These are phyloP conservation scores for Carassius gibelio DNA, from an alignment of 2,113 vertebrate genomes.

Conservation along the genomic window DNA sequence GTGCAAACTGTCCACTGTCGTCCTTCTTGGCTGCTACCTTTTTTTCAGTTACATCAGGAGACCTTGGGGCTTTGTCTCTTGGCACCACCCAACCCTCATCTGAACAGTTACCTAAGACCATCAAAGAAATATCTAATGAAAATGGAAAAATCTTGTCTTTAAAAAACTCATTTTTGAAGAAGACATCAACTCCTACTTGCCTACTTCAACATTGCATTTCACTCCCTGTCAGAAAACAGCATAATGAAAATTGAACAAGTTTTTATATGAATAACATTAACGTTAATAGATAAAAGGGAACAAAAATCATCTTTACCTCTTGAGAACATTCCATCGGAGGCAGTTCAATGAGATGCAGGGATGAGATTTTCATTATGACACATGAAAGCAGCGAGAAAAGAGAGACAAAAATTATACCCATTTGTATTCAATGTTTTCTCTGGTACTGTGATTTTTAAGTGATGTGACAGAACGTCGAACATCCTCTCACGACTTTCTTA, in stretches of 20 bases:
- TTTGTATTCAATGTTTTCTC: neutral
- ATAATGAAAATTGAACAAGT: no score
- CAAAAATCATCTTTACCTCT: constrained; percentile 54
- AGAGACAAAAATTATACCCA: constrained; percentile 23
- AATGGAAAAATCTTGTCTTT: neutral
- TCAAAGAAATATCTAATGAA: neutral
- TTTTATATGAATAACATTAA: neutral
- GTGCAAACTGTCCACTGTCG: constrained; percentile 34
- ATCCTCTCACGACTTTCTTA: neutral
- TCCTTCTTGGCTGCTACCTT: constrained; percentile 34
- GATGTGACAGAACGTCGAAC: neutral
- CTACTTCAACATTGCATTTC: constrained; percentile 54
- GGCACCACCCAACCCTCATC: neutral
- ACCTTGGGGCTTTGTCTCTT: neutral
- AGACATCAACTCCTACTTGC: constrained; percentile 62
- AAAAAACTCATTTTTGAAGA: neutral
- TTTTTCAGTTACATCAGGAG: neutral
- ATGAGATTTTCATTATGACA: constrained; percentile 9
- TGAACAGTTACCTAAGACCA: constrained; percentile 66
- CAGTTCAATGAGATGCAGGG: constrained; percentile 57
- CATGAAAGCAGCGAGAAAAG: constrained; percentile 5
- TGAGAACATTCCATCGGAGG: constrained; percentile 60
- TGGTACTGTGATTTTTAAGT: no score
- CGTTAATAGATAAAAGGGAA: neutral
- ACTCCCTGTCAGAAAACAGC: constrained; percentile 50